Percentiles rank a stretch among this genome's conserved stretches.
These are phyloP conservation scores for Parnassius mnemosyne DNA, from an alignment of 2,888 invertebrate species.

Conservation along the genomic window DNA sequence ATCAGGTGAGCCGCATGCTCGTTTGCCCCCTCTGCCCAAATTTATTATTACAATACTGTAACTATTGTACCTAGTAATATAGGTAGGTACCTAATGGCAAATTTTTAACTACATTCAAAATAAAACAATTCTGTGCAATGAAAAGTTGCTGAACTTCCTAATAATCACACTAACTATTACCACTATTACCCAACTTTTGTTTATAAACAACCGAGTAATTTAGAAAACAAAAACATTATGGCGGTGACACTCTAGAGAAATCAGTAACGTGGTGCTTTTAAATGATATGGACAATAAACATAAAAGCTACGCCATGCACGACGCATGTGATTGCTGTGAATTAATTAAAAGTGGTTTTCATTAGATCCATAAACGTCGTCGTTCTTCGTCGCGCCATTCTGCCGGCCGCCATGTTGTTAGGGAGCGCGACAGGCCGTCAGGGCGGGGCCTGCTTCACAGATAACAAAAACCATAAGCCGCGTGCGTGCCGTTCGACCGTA, in stretches of 20 bases:
- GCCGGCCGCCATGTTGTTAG: constrained; percentile 41
- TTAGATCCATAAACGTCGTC: constrained; percentile 64
- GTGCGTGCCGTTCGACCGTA: constrained; percentile 19
- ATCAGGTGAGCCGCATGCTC: too few species aligned
- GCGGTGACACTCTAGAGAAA: constrained; percentile 76
- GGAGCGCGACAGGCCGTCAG: constrained; percentile 40
- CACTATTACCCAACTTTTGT: constrained; percentile 43
- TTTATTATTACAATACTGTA: too few species aligned
- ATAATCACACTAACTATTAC: constrained; percentile 51
- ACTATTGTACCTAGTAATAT: too few species aligned
- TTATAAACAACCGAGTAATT: constrained; percentile 43
- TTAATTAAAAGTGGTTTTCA: constrained; percentile 78
- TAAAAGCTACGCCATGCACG: constrained; percentile 68
- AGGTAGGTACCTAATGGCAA: too few species aligned
- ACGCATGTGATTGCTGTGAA: constrained; percentile 76
- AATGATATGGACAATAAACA: constrained; percentile 77
- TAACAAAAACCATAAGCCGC: constrained; percentile 58
- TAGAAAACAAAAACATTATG: constrained; percentile 62
- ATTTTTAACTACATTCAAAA: background rate
- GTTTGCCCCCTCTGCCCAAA: too few species aligned
- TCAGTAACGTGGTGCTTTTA: constrained; percentile 72
- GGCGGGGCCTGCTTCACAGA: constrained; percentile 60
- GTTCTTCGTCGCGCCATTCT: constrained; percentile 34
- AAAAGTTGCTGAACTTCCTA: constrained; percentile 59
- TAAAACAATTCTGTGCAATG: constrained; percentile 58